A percentile compares a stretch with the other conserved stretches of the same genome.
phyloP scores from a whole-genome alignment of 2,113 vertebrate genomes.

The Rhinopomastus cyanomelas region DNA sequence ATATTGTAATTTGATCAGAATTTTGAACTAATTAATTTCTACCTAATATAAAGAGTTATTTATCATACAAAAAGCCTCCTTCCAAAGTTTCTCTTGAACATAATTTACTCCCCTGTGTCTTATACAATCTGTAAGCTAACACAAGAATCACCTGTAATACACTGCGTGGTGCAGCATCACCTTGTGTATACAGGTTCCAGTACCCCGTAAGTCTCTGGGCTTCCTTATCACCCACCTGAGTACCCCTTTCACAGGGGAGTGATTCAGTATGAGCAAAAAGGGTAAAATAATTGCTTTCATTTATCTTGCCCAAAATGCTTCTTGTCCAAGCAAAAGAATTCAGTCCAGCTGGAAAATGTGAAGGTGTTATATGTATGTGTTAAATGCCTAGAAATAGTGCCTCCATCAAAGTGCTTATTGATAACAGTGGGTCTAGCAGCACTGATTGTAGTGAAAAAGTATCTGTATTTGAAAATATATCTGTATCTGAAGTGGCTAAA shows the following conservation, averaged over 20 bases:
- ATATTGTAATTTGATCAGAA: slow-evolving; percentile 44
- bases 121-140: neutral
- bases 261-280: neutral
- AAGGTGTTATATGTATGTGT: neutral
- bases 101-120: neutral
- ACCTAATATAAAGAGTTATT: slow-evolving; percentile 18
- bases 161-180: neutral
- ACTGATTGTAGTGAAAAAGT: neutral
- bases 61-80: neutral
- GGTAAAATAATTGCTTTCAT: neutral
- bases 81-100: neutral
- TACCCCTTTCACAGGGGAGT: neutral
- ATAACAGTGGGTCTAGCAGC: neutral
- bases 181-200: neutral
- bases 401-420: neutral
- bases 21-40: slow-evolving; percentile 43
- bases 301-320: neutral
- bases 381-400: neutral
- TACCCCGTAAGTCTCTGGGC: neutral
- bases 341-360: neutral
- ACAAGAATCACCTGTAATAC: neutral
- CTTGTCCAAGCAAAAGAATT: neutral
- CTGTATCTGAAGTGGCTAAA: neutral
- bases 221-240: neutral
- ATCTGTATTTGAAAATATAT: no score